Percentiles rank a stretch among this genome's conserved stretches.
phyloP scores from a whole-genome alignment of 2,113 vertebrate genomes.

The Bos indicus region DNA sequence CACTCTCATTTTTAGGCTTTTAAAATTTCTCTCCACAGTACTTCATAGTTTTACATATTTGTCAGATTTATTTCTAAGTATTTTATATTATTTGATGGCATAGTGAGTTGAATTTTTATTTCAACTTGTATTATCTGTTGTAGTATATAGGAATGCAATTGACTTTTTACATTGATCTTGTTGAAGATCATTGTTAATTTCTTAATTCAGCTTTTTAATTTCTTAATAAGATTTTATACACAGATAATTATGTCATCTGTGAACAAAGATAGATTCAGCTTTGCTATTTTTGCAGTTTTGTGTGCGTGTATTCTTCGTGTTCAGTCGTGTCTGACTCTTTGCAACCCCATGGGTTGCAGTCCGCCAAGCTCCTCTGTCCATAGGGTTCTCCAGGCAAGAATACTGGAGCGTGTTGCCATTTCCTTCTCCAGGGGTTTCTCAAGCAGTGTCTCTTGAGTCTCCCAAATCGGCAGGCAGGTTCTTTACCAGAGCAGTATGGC shows the following conservation, averaged over 20 bases:
- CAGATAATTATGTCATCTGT: neutral
- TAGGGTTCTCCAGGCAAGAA: neutral
- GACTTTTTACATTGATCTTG: neutral
- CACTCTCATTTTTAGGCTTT: neutral
- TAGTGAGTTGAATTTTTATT: neutral
- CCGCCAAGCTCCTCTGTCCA: neutral
- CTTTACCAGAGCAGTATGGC: neutral
- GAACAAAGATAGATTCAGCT: neutral
- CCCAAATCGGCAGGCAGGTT: neutral
- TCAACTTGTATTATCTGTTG: neutral
- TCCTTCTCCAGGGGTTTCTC: neutral
- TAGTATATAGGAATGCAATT: neutral
- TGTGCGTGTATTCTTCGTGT: neutral
- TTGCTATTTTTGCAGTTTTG: neutral
- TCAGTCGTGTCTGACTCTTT: neutral
- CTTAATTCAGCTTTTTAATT: neutral
- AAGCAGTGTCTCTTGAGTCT: neutral
- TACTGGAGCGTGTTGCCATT: neutral
- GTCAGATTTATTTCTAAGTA: neutral
- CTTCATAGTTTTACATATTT: neutral
- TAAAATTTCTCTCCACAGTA: neutral
- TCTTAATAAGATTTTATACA: neutral
- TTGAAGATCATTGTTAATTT: neutral
- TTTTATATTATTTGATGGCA: neutral
- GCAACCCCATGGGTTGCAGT: neutral